Conservation (phyloP, 2,888 invertebrate species). For the Poecilus cupreus region DNA sequence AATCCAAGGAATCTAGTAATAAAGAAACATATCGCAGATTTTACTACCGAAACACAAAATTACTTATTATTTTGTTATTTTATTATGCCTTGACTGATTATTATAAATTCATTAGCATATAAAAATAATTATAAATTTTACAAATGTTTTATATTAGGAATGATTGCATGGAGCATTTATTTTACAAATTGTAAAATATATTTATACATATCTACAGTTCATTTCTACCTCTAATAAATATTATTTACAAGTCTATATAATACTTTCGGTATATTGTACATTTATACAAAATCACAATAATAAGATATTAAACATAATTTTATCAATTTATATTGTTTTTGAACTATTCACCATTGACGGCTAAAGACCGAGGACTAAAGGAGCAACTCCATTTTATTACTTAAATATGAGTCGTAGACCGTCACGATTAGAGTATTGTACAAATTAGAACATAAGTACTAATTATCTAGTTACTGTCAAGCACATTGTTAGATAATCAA, state of each 20-base stretch:
- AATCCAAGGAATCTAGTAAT: too few species aligned
- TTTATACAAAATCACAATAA: slow-evolving; percentile 46
- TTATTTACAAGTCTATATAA: slow-evolving; percentile 52
- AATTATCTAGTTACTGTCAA: slow-evolving; percentile 24
- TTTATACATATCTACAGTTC: slow-evolving; percentile 44
- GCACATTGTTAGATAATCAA: not conserved
- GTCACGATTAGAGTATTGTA: not conserved
- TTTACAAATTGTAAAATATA: slow-evolving; percentile 39
- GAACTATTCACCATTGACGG: slow-evolving; percentile 6
- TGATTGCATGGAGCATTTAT: slow-evolving; percentile 56
- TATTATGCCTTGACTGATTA: not conserved
- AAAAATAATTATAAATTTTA: slow-evolving; percentile 45
- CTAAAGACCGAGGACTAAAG: not conserved
- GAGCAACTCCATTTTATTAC: not conserved
- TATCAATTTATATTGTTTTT: not conserved
- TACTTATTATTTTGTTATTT: too few species aligned
- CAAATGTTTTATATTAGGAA: slow-evolving; percentile 33
- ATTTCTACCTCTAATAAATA: slow-evolving; percentile 51
- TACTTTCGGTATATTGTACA: slow-evolving; percentile 55
- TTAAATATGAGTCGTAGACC: not conserved
- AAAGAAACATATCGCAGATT: too few species aligned
- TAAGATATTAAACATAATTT: slow-evolving; percentile 1
- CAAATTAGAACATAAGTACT: slow-evolving; percentile 29
- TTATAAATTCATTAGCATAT: slow-evolving; percentile 8
- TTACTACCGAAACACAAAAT: too few species aligned